These are phyloP conservation scores for Tortrix viridana DNA, from an alignment of 2,888 invertebrate genomes.

Conservation along the genomic window DNA sequence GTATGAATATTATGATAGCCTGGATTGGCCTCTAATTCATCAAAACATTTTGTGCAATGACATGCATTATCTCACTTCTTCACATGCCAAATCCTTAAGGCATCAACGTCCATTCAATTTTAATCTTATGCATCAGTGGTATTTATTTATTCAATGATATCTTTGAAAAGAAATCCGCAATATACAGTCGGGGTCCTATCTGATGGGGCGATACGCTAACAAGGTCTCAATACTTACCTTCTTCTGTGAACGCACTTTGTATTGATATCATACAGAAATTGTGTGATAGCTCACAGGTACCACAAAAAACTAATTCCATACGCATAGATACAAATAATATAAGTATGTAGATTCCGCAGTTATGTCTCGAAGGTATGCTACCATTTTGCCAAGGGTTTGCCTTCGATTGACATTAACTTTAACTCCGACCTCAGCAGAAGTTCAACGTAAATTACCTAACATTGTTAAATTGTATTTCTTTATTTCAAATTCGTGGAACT, in stretches of 20 bases:
- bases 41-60: slow-evolving; percentile 41
- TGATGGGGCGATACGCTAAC: slow-evolving; percentile 22
- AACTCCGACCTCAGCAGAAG: slow-evolving; percentile 56
- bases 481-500: slow-evolving; percentile 55
- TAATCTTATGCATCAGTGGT: slow-evolving; percentile 1
- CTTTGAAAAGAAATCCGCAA: slow-evolving; percentile 24
- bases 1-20: slow-evolving; percentile 37
- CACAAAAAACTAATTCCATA: slow-evolving; percentile 7
- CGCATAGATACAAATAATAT: slow-evolving; percentile 3
- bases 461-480: slow-evolving; percentile 53
- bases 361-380: slow-evolving; percentile 17
- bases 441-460: slow-evolving; percentile 48
- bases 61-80: slow-evolving; percentile 38
- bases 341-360: slow-evolving; percentile 19
- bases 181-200: slow-evolving; percentile 23
- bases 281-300: slow-evolving; percentile 25
- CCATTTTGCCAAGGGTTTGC: slow-evolving; percentile 39
- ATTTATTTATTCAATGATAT: slow-evolving; percentile 32
- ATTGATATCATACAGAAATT: slow-evolving; percentile 14
- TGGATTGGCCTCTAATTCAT: slow-evolving; percentile 43
- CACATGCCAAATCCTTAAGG: slow-evolving; percentile 39
- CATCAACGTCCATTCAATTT: slow-evolving; percentile 42
- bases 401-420: slow-evolving; percentile 51
- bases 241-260: slow-evolving; percentile 21
- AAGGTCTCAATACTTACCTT: slow-evolving; percentile 8